Evolutionary conservation across 2,888 invertebrate genomes (phyloP).

Genomic region (Chrysolina oricalcia): DNA sequence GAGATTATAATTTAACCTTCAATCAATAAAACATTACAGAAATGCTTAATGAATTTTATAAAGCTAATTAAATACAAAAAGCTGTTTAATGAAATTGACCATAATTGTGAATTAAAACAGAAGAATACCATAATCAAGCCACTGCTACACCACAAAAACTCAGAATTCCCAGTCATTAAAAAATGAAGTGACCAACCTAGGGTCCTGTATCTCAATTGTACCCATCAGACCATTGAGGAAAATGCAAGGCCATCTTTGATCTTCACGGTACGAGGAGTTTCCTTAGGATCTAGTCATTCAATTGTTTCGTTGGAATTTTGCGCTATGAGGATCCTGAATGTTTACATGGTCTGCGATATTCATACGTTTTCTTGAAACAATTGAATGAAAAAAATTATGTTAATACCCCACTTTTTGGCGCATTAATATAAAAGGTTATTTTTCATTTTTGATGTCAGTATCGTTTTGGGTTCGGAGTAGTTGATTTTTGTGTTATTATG

Average conservation of each 20-base stretch:
- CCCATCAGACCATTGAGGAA: constrained; percentile 65
- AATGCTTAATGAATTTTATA: constrained; percentile 22
- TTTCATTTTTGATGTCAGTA: constrained; percentile 57
- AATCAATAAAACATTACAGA: constrained; percentile 23
- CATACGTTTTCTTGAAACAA: constrained; percentile 64
- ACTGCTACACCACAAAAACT: constrained; percentile 11
- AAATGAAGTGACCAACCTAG: constrained; percentile 46
- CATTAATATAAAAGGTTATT: constrained; percentile 62
- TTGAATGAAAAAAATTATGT: constrained; percentile 61
- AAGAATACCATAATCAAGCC: constrained; percentile 8
- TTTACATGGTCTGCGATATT: constrained; percentile 56
- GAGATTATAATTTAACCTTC: constrained; percentile 40
- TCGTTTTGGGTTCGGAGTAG: constrained; percentile 44
- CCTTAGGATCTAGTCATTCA: constrained; percentile 62
- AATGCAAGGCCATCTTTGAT: constrained; percentile 69
- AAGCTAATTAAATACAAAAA: constrained; percentile 14
- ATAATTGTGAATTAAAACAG: constrained; percentile 11
- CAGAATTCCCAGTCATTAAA: constrained; percentile 42
- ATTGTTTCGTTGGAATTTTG: constrained; percentile 55
- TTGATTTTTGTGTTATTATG: constrained; percentile 47
- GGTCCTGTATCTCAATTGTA: constrained; percentile 62
- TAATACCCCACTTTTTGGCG: constrained; percentile 59
- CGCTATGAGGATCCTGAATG: constrained; percentile 55
- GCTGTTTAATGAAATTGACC: neutral
- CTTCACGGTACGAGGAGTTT: constrained; percentile 68